Evolutionary conservation across 2,797 vertebrate genomes (phyloP), one percentile per base, ranked within the genome.

Genomic region (Micromesistius poutassou): DNA sequence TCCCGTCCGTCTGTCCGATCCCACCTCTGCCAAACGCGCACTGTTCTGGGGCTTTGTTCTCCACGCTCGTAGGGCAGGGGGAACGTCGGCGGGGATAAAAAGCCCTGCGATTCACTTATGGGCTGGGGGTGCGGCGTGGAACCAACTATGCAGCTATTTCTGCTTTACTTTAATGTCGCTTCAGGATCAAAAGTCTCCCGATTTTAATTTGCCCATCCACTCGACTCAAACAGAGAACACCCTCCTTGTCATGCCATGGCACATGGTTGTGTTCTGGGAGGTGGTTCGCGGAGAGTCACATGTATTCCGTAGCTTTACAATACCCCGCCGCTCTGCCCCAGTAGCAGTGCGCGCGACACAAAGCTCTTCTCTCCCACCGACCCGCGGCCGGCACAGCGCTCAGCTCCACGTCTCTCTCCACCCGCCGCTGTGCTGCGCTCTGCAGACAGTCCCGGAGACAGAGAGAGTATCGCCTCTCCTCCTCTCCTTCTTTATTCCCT

Each of bases 1-100:
- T 16, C 40, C 12, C 40, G 13, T 42, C 12, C 40, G 13, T 42
- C 40, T 14, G 40, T 42, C 40, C 40, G 9, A 40, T 73, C 22
- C 40, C 50, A 30, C 70, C 73, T 46, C 40, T 16, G 38, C n/a
- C 30, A 74, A 74, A 30, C 30, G 36, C 76, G 30, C 72, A 55
- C 22, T 28, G 66, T 9, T 40, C 9, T 22, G 5, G 66, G 33
- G 16, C 38, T n/a, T 30, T 68, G 28, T 30, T 10, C n/a, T 12
- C 62, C 62, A 68, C 28, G 28, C 62, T 68, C 25, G 25, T 28
- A 12, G 40, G 14, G 46, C 25, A 7, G 25, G 25, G 1, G 25
- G 30, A 35, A 16, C 72, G 4, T 55, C 16, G 22, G 46, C 55
- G 9, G 55, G 1, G 22, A 25, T 4, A n/a, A 62, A 25, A 62